Evolutionary conservation across 2,113 vertebrate species (phyloP).

Genomic region (Myodes glareolus): DNA sequence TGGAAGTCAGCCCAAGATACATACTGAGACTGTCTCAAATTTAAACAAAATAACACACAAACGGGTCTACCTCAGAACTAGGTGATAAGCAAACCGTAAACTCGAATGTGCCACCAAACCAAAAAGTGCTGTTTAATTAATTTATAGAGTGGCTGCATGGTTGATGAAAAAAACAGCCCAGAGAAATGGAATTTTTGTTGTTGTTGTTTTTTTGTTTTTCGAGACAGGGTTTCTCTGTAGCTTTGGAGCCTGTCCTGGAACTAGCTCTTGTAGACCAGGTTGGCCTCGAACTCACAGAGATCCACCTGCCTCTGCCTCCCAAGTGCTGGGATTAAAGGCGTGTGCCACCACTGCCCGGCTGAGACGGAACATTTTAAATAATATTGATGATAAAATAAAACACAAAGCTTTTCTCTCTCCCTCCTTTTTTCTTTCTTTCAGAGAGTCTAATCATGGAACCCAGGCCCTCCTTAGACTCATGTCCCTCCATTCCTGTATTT

Average conservation of each 20-base stretch:
- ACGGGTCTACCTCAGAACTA: not conserved
- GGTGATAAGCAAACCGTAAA: not conserved
- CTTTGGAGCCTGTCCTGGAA: no score
- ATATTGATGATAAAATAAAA: not conserved
- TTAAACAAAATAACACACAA: slow-evolving; percentile 3
- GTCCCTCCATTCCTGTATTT: not conserved
- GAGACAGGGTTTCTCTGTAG: no score
- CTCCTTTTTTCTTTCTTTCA: no score
- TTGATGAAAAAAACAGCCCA: slow-evolving; percentile 46
- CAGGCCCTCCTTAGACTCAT: no score
- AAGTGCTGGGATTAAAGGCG: no score
- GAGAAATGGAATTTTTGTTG: not conserved
- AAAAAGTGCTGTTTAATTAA: slow-evolving; percentile 46
- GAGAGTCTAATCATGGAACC: no score
- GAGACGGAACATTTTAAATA: slow-evolving; percentile 2
- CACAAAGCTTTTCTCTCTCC: no score
- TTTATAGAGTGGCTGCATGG: not conserved
- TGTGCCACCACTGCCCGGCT: no score
- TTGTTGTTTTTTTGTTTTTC: no score
- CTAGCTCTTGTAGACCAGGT: no score
- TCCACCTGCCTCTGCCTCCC: no score
- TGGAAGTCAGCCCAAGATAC: not conserved
- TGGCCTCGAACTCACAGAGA: no score
- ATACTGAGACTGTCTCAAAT: not conserved
- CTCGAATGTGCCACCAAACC: slow-evolving; percentile 15